Base-by-base conservation (phyloP, 2,888 invertebrate genomes). In the Megaustenia siamemsis region DNA sequence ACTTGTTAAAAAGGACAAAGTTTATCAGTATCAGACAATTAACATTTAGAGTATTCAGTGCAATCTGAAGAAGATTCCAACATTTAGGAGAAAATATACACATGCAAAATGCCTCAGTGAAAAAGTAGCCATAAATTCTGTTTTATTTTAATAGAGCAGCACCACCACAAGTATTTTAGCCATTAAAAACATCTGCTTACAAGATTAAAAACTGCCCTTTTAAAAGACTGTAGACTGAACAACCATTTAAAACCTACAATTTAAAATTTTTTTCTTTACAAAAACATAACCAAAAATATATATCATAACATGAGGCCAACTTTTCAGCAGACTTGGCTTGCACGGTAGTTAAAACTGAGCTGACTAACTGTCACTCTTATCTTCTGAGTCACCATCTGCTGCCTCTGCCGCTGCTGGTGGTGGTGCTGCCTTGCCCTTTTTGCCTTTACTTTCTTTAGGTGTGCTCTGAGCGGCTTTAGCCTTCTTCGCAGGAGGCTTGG, bases 371-470 rank as follows among this genome's bases (percentile, higher is more conserved):
- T 82, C 82, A 35, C 82, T 82, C 43, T 82, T 82, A 38, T 82
- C 45, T 43, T 71, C 60, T 21, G 28, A 21, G n/a, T 49, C 68
- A 1, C 35, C 75, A 12, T 73, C 82, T 66, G 24, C 66, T 75
- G 60, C 45, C 24, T 15, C 60, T 60, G 21, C 66, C 10, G 68
- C 24, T 76, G 66, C 45, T 3, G 60, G 40, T 73, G 28, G 24
- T 81, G 45, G 71, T 49, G 71, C 77, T 60, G 63, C 87, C 87
- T 83, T 86, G 81, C 78, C 85, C 83, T 84, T 86, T 83, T 82
- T 87, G 85, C 89, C 91, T 86, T 88, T 90, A 49, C 91, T 89
- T 69, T 91, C 92, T 77, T 94, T 98, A 97, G 93, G 99, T 97
- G 94, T 98, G 97, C 86, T 88, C 86, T 92, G 90, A 92, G 92